Percentiles rank a stretch among this genome's conserved stretches.
Conservation (phyloP, 2,888 invertebrate species). For the Tricholauxania praeusta region DNA sequence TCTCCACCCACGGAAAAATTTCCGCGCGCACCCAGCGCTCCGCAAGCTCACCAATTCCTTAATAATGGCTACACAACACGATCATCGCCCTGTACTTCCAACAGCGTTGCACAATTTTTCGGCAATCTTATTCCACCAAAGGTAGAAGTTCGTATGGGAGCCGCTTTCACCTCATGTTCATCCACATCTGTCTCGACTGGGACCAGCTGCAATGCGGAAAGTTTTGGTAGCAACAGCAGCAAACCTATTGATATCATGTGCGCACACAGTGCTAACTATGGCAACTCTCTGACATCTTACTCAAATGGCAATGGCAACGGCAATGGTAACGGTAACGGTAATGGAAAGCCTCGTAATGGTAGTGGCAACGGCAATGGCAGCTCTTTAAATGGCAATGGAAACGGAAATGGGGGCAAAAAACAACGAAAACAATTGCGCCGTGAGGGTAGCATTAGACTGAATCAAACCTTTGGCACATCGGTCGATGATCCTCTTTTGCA, state of each 20-base stretch:
- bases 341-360: slow-evolving; percentile 32
- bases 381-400: slow-evolving; percentile 41
- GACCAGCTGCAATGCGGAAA: slow-evolving; percentile 48
- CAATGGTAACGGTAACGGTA: slow-evolving; percentile 44
- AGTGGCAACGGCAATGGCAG: slow-evolving; percentile 40
- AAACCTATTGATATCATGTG: slow-evolving; percentile 63
- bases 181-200: slow-evolving; percentile 36
- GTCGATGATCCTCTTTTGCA: slow-evolving; percentile 65
- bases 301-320: slow-evolving; percentile 42
- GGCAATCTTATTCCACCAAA: slow-evolving; percentile 67
- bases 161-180: slow-evolving; percentile 37
- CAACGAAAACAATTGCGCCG: slow-evolving; percentile 59
- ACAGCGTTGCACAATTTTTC: slow-evolving; percentile 62
- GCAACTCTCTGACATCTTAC: background rate
- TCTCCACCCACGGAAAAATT: slow-evolving; percentile 40
- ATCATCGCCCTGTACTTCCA: slow-evolving; percentile 41
- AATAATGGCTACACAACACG: slow-evolving; percentile 27
- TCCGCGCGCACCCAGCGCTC: slow-evolving; percentile 51
- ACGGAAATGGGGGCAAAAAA: slow-evolving; percentile 42
- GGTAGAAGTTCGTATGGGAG: slow-evolving; percentile 63
- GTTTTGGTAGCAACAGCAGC: slow-evolving; percentile 57
- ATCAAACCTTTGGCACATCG: slow-evolving; percentile 65
- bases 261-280: slow-evolving; percentile 40
- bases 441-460: slow-evolving; percentile 60
- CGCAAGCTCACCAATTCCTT: slow-evolving; percentile 30